These are phyloP conservation scores for Watsonalla binaria DNA, from an alignment of 2,888 invertebrate species.

Conservation along the genomic window DNA sequence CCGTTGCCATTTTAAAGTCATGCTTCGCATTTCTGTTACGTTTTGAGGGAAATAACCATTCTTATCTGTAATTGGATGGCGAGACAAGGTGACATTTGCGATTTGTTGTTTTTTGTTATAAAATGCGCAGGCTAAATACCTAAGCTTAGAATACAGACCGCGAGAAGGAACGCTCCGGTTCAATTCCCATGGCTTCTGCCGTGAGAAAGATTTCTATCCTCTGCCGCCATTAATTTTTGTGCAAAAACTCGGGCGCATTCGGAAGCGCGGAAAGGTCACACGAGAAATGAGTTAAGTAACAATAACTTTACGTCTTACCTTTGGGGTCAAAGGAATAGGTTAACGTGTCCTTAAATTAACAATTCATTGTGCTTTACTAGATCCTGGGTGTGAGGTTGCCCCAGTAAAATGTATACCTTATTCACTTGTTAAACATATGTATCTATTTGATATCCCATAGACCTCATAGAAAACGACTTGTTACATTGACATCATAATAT, in stretches of 20 bases:
- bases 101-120: background rate
- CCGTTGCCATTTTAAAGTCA: too few relatives aligned
- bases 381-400: too few relatives aligned
- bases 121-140: background rate
- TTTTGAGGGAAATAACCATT: background rate
- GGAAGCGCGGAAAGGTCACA: conserved; percentile 65
- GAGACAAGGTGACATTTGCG: conserved; percentile 1
- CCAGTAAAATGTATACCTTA: too few relatives aligned
- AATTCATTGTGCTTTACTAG: too few relatives aligned
- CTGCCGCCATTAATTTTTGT: conserved; percentile 59
- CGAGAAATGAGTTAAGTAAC: conserved; percentile 43
- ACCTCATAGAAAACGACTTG: too few relatives aligned
- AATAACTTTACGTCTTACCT: too few relatives aligned
- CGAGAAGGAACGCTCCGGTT: conserved; percentile 29
- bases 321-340: too few relatives aligned
- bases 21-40: background rate
- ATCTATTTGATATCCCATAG: too few relatives aligned
- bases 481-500: too few relatives aligned
- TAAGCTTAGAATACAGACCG: conserved; percentile 5
- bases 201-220: conserved; percentile 74
- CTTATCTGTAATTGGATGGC: background rate
- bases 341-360: too few relatives aligned
- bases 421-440: too few relatives aligned
- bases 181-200: conserved; percentile 59
- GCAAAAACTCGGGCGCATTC: conserved; percentile 56